Percentiles rank a stretch among this genome's conserved stretches.
phyloP scores from a whole-genome alignment of 2,797 vertebrate genomes.

The Pangasius larnaudii region DNA sequence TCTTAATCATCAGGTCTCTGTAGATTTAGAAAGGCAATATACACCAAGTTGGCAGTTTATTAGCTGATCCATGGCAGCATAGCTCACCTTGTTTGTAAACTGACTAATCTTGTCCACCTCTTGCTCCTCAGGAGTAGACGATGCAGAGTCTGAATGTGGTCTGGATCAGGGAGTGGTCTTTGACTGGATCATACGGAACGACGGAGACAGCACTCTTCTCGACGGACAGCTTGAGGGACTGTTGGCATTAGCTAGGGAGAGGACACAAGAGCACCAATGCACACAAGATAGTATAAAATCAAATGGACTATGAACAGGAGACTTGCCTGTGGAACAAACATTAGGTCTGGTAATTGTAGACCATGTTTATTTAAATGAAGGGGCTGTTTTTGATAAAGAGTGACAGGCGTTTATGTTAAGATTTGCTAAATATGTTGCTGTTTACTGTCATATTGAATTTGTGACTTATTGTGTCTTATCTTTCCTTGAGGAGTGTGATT shows the following conservation, averaged over 20 bases:
- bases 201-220: constrained; percentile 69
- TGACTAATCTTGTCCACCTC: neutral
- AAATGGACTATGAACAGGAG: neutral
- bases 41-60: neutral
- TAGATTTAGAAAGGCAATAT: neutral
- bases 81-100: neutral
- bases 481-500: neutral
- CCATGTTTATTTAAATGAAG: neutral
- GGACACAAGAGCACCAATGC: constrained; percentile 4
- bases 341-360: neutral
- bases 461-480: neutral
- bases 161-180: constrained; percentile 82
- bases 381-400: neutral
- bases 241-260: constrained; percentile 59
- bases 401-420: neutral
- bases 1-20: neutral
- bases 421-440: neutral
- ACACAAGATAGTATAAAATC: constrained; percentile 4
- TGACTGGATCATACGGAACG: constrained; percentile 85
- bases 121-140: constrained; percentile 81
- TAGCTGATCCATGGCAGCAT: neutral
- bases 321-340: neutral
- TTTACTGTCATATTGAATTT: neutral
- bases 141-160: constrained; percentile 90
- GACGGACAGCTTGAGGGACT: constrained; percentile 78